phyloP scores from a whole-genome alignment of 2,888 invertebrate genomes.

The Drosophila nigritarsus region DNA sequence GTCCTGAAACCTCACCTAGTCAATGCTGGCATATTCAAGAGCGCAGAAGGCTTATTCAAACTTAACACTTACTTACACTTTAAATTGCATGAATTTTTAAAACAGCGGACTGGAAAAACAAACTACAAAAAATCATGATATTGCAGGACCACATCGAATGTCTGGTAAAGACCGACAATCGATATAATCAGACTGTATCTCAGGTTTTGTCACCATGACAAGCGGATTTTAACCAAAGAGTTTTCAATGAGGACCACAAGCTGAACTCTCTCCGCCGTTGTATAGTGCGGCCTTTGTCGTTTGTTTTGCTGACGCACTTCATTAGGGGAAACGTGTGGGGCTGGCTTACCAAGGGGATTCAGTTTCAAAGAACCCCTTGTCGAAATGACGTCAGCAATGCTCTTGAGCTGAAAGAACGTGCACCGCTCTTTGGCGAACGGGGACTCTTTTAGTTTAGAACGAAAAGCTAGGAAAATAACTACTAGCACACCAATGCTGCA shows the following conservation, averaged over 20 bases:
- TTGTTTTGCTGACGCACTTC: conserved; percentile 21
- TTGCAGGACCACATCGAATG: background rate
- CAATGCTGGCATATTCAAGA: background rate
- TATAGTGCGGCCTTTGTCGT: conserved; percentile 4
- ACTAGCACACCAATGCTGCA: background rate
- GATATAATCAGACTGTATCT: conserved; percentile 3
- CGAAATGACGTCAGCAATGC: conserved; percentile 9
- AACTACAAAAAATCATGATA: background rate
- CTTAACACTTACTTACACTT: background rate
- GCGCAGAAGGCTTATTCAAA: background rate
- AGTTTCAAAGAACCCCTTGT: conserved; percentile 10
- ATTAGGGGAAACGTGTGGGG: background rate
- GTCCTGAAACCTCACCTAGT: background rate
- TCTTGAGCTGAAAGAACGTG: background rate
- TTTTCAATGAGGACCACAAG: background rate
- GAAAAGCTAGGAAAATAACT: background rate
- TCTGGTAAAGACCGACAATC: conserved; percentile 1
- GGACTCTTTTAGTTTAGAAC: background rate
- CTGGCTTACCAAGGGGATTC: conserved; percentile 1
- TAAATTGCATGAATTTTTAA: background rate
- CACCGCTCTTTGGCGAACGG: background rate
- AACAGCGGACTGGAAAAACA: background rate
- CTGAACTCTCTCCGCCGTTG: background rate
- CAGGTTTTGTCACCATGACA: conserved; percentile 11
- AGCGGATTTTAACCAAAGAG: background rate